Evolutionary conservation across 1,140 invertebrate species (phyloP), one percentile per base, ranked within the genome.

Genomic region (Eufriesea mexicana): DNA sequence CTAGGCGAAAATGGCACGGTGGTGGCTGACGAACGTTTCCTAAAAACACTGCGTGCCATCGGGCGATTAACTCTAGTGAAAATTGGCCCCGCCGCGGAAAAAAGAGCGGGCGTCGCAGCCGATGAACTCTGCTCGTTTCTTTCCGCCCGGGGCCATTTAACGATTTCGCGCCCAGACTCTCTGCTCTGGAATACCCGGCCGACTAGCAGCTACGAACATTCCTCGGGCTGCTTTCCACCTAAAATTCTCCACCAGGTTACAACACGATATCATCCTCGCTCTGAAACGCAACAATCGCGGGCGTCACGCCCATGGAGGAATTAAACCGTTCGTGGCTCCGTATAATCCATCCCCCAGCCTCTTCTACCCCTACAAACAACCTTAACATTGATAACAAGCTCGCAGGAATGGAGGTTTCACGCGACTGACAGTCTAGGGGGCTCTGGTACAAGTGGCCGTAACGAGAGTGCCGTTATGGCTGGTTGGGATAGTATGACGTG

Each of bases 121-220:
- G 74, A 76, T 64, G 74, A 76, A 76, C 74, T 49, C 74, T 51
- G 42, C 73, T 75, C 73, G 73, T 49, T 45, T 14, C 59, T 51
- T 57, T 28, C 23, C 74, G 74, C 74, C 74, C 16, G 25, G 59
- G 74, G 74, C 59, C 59, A 51, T 76, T 76, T 76, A 76, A 76
- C 74, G 74, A 76, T 76, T 64, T 76, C 74, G 59, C 74, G 74
- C 74, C 74, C 74, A 76, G 28, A 18, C 42, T 47, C 72, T 25
- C 42, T 47, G 45, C 57, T 64, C 35, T 49, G 45, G 8, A 64
- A 51, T 25, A 42, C n/a, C 10, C 8, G 25, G 16, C 23, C 62
- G 61, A 35, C 35, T 59, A 20, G 64, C 16, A 25, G 5, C 54
- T 16, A 35, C 35, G 14, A 49, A 62, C 14, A 47, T 42, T 45